phyloP scores from a whole-genome alignment of 2,797 vertebrate species.

The Malurus splendens region DNA sequence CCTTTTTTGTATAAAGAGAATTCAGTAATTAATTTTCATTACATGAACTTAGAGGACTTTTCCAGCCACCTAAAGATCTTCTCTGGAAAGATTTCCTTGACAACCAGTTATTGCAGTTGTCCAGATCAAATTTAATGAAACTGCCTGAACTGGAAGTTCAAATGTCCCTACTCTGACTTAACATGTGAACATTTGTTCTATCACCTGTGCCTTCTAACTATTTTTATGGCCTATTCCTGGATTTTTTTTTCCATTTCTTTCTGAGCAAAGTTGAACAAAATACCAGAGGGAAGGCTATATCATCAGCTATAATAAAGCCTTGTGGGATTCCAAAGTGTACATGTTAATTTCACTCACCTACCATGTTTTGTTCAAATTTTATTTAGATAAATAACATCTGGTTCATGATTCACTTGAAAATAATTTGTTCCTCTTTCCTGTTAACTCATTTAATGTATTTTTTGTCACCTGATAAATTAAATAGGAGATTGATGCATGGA shows the following conservation, averaged over 20 bases:
- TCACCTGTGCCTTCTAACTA: neutral
- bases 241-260: neutral
- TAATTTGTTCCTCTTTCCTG: neutral
- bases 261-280: neutral
- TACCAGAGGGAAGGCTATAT: neutral
- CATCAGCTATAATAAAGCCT: neutral
- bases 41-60: neutral
- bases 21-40: neutral
- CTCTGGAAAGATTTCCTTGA: neutral
- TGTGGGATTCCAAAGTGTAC: neutral
- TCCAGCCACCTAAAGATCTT: neutral
- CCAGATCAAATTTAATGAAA: neutral
- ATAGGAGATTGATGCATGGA: conserved; percentile 9
- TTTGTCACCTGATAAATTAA: conserved; percentile 23
- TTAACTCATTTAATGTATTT: neutral
- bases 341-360: neutral
- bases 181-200: neutral
- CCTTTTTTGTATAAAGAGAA: neutral
- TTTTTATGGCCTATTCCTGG: neutral
- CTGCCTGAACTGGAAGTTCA: neutral
- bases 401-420: neutral
- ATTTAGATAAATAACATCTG: conserved; percentile 18
- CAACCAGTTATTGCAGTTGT: neutral
- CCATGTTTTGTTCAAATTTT: neutral
- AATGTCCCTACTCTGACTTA: neutral